Evolutionary conservation across 1,140 invertebrate genomes (phyloP), one percentile per base, ranked within the genome.

Genomic region (Brachionus angularis): DNA sequence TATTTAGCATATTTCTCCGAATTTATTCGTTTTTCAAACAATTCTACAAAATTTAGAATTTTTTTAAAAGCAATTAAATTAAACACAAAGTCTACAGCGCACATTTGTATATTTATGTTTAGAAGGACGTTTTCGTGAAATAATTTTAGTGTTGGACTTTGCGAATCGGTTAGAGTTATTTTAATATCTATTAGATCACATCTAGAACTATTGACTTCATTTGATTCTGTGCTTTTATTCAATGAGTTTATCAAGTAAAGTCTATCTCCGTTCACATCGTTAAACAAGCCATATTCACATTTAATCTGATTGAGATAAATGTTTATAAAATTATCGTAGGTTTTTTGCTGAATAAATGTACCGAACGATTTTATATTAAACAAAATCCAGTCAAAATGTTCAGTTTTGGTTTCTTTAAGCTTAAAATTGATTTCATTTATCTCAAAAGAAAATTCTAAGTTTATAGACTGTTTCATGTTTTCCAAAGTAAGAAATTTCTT

Each of bases 281-380:
- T 46, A 5, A 67, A 50, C 18, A 67, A 27, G 47, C 62, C 62
- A 47, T 67, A 67, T 31, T 67, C 42, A 36, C 62, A 67, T 47
- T 33, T 50, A 21, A 67, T 46, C 18, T 50, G 29, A 33, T 7
- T 31, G 21, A 67, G 47, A 67, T 67, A 67, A 27, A 67, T 8
- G 14, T 47, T 16, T 47, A 67, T 25, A 18, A 16, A 34, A 14
- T 39, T 67, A 14, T 67, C 62, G 27, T 49, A 67, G 5, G 62
- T 29, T 16, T 67, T 67, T 33, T 47, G 42, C 14, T 34, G 29
- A 12, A 46, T 8, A 7, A 21, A 23, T 18, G 47, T 67, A 23
- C 62, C 62, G 33, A 67, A 67, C 4, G 62, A 67, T 46, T 47
- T 29, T 5, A 67, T 67, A 50, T 47, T 36, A 67, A 67, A 67